These are phyloP conservation scores for Hydrolagus affinis DNA, from an alignment of 2,113 vertebrate genomes.

Conservation along the genomic window DNA sequence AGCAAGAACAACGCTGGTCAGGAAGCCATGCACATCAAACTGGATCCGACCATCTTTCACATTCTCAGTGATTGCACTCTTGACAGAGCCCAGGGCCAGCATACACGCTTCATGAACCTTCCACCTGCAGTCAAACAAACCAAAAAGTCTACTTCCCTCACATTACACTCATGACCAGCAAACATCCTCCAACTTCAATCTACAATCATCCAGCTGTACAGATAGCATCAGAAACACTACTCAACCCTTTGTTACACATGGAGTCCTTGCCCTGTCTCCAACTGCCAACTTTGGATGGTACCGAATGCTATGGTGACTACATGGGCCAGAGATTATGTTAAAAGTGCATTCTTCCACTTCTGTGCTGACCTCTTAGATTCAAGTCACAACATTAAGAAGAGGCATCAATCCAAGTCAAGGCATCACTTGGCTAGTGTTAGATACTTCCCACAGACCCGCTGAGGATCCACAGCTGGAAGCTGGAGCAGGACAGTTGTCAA, in stretches of 20 bases:
- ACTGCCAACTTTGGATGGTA: constrained; percentile 14
- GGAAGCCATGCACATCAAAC: constrained; percentile 95
- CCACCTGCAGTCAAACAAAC: constrained; percentile 67
- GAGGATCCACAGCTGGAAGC: no score
- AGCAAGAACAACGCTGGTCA: constrained; percentile 80
- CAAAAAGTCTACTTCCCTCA: neutral
- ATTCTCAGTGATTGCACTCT: constrained; percentile 84
- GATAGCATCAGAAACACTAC: neutral
- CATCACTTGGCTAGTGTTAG: no score
- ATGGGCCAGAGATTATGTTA: no score
- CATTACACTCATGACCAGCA: neutral
- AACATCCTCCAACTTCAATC: no score
- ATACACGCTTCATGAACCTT: constrained; percentile 96
- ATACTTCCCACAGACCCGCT: no score
- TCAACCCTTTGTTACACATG: neutral
- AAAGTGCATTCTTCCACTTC: no score
- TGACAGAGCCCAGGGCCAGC: constrained; percentile 90
- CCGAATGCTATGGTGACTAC: no score
- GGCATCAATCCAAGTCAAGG: no score
- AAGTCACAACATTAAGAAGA: no score
- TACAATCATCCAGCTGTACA: no score
- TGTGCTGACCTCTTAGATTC: no score
- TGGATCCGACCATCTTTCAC: constrained; percentile 86
- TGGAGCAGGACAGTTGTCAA: no score
- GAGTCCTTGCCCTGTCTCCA: neutral